These are phyloP conservation scores for Bradynema listronoti DNA, from an alignment of 1,140 invertebrate genomes.

Conservation along the genomic window DNA sequence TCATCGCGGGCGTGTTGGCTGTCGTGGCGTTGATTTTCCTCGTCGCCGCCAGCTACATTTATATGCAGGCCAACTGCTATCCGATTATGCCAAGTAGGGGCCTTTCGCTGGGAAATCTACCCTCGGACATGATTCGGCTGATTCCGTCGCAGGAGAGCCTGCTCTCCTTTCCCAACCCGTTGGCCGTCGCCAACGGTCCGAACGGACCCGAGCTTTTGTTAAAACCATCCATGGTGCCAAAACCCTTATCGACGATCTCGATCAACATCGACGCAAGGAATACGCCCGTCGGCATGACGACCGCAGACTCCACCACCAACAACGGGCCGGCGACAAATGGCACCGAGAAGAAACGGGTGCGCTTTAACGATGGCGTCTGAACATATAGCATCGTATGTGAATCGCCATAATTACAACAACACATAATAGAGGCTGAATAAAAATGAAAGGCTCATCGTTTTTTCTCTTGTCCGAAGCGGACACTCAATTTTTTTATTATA, in stretches of 20 bases:
- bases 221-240: conserved; percentile 14
- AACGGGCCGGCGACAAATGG: neutral
- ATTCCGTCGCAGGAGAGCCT: conserved; percentile 38
- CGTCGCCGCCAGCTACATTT: conserved; percentile 9
- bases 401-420: too few species aligned
- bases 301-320: conserved; percentile 2
- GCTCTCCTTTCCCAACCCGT: conserved; percentile 34
- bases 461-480: too few species aligned
- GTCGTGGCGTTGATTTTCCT: conserved; percentile 23
- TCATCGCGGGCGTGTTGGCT: conserved; percentile 20
- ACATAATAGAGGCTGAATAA: too few species aligned
- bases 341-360: conserved; percentile 39
- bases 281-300: neutral
- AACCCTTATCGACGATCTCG: conserved; percentile 11
- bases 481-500: too few species aligned
- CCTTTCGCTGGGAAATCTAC: conserved; percentile 17
- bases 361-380: conserved; percentile 36
- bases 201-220: conserved; percentile 2
- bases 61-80: neutral
- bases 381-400: too few species aligned
- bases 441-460: too few species aligned
- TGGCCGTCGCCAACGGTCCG: conserved; percentile 16
- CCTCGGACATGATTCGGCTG: conserved; percentile 33
- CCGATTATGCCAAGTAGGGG: conserved; percentile 8
- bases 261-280: conserved; percentile 15